phyloP scores from a whole-genome alignment of 2,113 vertebrate species.

The Naja naja region DNA sequence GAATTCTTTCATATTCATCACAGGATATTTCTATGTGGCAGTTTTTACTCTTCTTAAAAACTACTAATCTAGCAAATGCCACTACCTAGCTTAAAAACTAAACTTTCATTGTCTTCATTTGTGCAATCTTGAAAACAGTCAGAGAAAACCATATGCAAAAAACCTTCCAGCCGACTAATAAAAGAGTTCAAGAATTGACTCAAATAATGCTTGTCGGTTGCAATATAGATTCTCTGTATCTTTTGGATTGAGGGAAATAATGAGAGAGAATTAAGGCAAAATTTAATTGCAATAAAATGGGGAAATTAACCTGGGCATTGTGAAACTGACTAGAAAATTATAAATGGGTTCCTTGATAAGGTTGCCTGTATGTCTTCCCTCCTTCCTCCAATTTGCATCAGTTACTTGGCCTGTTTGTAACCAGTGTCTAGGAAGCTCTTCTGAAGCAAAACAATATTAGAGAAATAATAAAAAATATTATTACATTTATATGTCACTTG shows the following conservation, averaged over 20 bases:
- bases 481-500: background rate
- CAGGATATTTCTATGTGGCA: background rate
- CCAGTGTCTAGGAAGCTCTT: background rate
- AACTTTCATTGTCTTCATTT: background rate
- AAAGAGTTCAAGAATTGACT: background rate
- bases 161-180: background rate
- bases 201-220: background rate
- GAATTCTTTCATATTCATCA: background rate
- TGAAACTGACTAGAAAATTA: background rate
- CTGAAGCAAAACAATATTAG: background rate
- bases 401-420: background rate
- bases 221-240: background rate
- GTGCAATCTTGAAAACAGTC: background rate
- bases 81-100: background rate
- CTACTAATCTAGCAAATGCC: background rate
- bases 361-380: background rate
- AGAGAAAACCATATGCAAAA: background rate
- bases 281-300: background rate
- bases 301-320: background rate
- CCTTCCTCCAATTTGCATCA: background rate
- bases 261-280: background rate
- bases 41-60: background rate
- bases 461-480: background rate
- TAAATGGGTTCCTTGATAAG: background rate
- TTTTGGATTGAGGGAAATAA: background rate